These are phyloP conservation scores for Mythimna lalbum DNA, from an alignment of 2,888 invertebrate species.

Conservation along the genomic window DNA sequence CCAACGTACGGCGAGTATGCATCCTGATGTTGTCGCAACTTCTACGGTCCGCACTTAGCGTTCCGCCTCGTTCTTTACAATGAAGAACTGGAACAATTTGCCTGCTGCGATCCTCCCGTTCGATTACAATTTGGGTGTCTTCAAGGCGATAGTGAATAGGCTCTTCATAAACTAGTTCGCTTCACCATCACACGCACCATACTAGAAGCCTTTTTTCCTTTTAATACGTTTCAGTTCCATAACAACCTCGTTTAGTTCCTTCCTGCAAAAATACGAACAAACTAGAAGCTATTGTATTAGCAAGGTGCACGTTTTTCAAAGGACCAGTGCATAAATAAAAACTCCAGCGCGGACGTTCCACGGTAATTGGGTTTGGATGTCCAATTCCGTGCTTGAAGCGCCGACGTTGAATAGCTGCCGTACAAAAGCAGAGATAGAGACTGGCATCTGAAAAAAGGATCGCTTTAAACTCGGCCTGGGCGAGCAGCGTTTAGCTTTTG, in stretches of 20 bases:
- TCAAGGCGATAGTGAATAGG: too few species aligned
- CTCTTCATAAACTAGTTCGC: too few species aligned
- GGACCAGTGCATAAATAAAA: constrained; percentile 70
- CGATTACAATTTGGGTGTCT: too few species aligned
- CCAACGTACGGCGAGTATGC: too few species aligned
- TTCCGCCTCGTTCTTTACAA: too few species aligned
- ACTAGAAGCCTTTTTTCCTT: too few species aligned
- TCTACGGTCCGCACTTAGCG: too few species aligned
- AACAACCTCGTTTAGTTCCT: background rate
- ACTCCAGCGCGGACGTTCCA: constrained; percentile 57
- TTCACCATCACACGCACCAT: too few species aligned
- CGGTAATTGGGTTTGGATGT: constrained; percentile 74
- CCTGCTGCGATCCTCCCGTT: too few species aligned
- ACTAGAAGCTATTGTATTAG: constrained; percentile 54
- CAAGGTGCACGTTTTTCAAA: constrained; percentile 56
- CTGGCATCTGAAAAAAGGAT: constrained; percentile 70
- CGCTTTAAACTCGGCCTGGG: constrained; percentile 62
- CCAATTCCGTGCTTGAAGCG: constrained; percentile 69
- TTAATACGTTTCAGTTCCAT: background rate
- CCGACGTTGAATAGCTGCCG: constrained; percentile 65
- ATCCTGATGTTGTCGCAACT: too few species aligned
- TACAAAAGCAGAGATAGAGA: constrained; percentile 70
- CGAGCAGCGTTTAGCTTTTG: constrained; percentile 41
- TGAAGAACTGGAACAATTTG: too few species aligned
- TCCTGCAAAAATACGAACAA: constrained; percentile 36